Base-by-base conservation (phyloP, 2,888 invertebrate species). In the Cheilosia urbana region DNA sequence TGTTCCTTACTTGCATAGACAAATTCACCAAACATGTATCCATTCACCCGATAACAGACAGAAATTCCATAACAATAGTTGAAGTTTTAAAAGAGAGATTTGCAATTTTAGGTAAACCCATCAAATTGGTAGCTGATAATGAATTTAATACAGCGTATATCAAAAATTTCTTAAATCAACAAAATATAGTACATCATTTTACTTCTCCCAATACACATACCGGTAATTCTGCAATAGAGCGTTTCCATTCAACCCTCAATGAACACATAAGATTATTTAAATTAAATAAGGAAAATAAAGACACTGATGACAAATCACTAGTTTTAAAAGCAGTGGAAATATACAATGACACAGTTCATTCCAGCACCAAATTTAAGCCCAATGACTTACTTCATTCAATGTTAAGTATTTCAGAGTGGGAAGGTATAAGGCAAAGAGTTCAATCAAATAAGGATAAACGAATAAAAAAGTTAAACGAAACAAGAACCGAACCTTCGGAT, bases 331-430 rank as follows among this genome's bases (percentile, higher is more conserved):
- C 47, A 17, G 45, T 47, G 4, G 45, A 47, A 47, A 57, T 76
- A 60, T 82, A 82, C 40, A 82, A 71, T 19, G 53, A 71, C 19
- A 60, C 62, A 1, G 62, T 73, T 24, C 83, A 83, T 72, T 60
- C 49, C 51, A 63, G 55, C 9, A 82, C 84, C 13, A 51, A 68
- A 13, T 55, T 58, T 30, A 78, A 68, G 24, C 75, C 84, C 2
- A 71, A 51, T 34, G 69, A 80, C 19, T 53, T 71, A 45, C 65
- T 82, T 17, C 69, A 73, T 63, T 62, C 66, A 37, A 53, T 72
- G 19, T 37, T 83, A 4, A 53, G 68, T 15, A 71, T 73, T 37
- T 62, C 68, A 40, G 51, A 60, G 9, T 80, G 73, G 72, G 19
- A 73, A 65, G 24, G 11, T 9, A 24, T 82, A 30, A 34, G 68